Percentiles rank a stretch among this genome's conserved stretches.
phyloP scores from a whole-genome alignment of 2,113 vertebrate species.

The Hippopotamus amphibius region DNA sequence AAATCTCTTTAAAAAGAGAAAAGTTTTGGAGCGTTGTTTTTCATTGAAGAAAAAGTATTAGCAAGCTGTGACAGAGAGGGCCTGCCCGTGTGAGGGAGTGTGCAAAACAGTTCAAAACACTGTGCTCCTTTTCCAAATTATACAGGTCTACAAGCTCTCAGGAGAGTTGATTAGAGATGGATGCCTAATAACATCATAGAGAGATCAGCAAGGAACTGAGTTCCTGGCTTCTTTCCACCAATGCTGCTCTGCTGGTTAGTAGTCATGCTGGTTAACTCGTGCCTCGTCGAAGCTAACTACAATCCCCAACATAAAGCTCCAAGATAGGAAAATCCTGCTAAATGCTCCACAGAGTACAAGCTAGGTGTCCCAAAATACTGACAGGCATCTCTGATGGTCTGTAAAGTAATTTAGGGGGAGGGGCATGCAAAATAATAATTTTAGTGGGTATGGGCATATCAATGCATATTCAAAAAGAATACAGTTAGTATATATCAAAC shows the following conservation, averaged over 20 bases:
- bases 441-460: neutral
- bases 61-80: neutral
- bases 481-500: neutral
- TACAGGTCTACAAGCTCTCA: constrained; percentile 37
- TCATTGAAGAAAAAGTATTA: constrained; percentile 65
- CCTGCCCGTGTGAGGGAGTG: neutral
- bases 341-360: neutral
- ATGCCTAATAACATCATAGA: constrained; percentile 26
- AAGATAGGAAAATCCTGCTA: neutral
- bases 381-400: neutral
- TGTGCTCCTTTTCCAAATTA: constrained; percentile 49
- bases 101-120: constrained; percentile 48
- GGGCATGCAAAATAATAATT: neutral
- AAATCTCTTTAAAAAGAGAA: neutral
- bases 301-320: neutral
- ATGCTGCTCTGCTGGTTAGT: neutral
- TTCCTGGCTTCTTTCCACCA: neutral
- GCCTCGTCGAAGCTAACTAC: neutral
- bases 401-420: neutral
- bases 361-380: neutral
- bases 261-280: neutral
- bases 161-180: constrained; percentile 33
- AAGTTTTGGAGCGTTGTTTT: neutral
- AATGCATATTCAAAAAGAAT: neutral
- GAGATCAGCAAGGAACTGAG: constrained; percentile 12